A percentile compares a stretch with the other conserved stretches of the same genome.
These are phyloP conservation scores for Drosophila borborema DNA, from an alignment of 2,888 invertebrate species.

Conservation along the genomic window DNA sequence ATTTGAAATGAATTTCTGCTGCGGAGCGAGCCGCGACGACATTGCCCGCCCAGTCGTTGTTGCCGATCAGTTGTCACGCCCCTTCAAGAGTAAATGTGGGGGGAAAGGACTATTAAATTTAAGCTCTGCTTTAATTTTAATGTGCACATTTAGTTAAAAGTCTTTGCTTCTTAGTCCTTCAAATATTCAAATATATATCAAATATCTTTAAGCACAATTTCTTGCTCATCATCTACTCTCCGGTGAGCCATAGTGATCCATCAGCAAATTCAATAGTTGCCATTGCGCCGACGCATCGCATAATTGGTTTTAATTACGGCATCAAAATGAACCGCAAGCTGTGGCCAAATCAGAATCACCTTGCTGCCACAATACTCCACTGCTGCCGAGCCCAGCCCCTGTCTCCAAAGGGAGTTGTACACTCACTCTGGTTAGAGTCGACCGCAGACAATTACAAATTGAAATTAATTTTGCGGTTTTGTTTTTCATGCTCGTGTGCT, in stretches of 20 bases:
- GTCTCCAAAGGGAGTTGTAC: constrained; percentile 12
- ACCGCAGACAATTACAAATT: constrained; percentile 54
- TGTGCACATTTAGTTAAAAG: background rate
- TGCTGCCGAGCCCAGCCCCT: background rate
- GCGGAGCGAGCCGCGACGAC: constrained; percentile 11
- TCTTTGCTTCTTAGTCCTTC: background rate
- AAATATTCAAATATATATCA: background rate
- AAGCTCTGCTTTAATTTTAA: background rate
- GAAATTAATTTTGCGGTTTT: constrained; percentile 58
- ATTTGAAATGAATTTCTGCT: constrained; percentile 33
- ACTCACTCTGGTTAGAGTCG: background rate
- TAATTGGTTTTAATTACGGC: constrained; percentile 45
- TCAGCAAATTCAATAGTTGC: constrained; percentile 20
- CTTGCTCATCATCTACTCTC: background rate
- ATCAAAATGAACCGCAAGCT: constrained; percentile 33
- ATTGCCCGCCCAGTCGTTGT: constrained; percentile 18
- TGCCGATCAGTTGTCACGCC: constrained; percentile 13
- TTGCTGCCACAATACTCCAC: constrained; percentile 11
- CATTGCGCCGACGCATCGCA: background rate
- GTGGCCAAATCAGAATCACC: constrained; percentile 26
- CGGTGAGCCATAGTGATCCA: background rate
- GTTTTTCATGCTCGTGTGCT: background rate
- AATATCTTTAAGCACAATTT: background rate
- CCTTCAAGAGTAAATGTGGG: background rate
- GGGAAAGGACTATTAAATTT: background rate